These are phyloP conservation scores for Tinamus major DNA, from an alignment of 2,797 vertebrate species.

Conservation along the genomic window DNA sequence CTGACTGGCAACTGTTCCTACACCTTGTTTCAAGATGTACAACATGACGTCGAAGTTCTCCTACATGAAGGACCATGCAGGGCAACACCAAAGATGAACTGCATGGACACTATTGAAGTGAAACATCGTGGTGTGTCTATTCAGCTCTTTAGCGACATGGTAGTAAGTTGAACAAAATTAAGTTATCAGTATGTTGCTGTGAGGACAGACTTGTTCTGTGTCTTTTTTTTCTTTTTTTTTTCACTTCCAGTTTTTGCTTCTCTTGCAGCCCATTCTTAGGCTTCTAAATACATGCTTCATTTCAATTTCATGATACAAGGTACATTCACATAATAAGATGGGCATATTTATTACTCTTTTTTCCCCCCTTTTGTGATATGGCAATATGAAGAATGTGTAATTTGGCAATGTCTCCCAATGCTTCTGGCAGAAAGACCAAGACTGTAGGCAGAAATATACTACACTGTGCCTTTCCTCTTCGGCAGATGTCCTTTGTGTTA, in stretches of 20 bases:
- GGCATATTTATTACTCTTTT: rapidly evolving
- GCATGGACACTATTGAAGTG: conserved; percentile 91
- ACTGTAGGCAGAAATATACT: not conserved
- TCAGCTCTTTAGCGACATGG: conserved; percentile 88
- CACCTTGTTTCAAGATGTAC: conserved; percentile 82
- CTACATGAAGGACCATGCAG: conserved; percentile 87
- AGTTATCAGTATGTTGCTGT: not conserved
- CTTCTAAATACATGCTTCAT: not conserved
- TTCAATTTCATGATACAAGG: not conserved
- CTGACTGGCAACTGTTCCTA: conserved; percentile 91
- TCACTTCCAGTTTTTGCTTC: not conserved
- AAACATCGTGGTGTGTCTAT: conserved; percentile 77
- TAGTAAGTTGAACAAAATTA: conserved; percentile 76
- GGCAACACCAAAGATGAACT: conserved; percentile 76
- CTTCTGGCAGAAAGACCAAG: not conserved
- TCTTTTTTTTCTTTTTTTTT: not conserved
- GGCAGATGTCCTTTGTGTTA: not conserved
- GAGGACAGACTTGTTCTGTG: not conserved
- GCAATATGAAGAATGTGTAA: not conserved
- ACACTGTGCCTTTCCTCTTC: not conserved
- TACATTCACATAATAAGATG: not conserved
- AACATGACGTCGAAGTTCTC: conserved; percentile 83
- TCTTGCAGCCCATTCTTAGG: not conserved
- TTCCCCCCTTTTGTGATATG: not conserved
- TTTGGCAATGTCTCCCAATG: not conserved